A percentile compares a stretch with the other conserved stretches of the same genome.
Evolutionary conservation across 2,888 invertebrate species (phyloP).

Genomic region (Conops quadrifasciatus): DNA sequence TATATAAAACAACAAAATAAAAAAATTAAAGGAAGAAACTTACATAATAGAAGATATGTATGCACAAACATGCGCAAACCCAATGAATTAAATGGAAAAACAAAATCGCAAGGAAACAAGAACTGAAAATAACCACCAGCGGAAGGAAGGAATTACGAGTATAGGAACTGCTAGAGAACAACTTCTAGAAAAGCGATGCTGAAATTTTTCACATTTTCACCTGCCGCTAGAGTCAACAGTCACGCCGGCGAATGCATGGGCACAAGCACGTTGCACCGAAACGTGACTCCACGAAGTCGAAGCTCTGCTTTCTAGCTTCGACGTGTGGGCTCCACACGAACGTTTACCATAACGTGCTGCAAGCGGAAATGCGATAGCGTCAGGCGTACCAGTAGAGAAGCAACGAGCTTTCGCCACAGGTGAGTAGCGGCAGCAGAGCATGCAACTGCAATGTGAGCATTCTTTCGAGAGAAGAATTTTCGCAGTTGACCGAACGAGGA

Average conservation of each 20-base stretch:
- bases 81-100: conserved; percentile 2
- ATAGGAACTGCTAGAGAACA: background rate
- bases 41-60: too few relatives aligned
- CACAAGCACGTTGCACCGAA: conserved; percentile 54
- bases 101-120: conserved; percentile 12
- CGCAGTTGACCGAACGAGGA: background rate
- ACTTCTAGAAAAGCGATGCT: conserved; percentile 6
- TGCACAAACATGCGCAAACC: background rate
- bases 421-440: conserved; percentile 39
- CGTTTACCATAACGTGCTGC: conserved; percentile 48
- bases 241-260: background rate
- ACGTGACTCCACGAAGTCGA: conserved; percentile 49
- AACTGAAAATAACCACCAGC: conserved; percentile 25
- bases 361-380: conserved; percentile 41
- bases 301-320: conserved; percentile 24
- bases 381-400: background rate
- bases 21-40: background rate
- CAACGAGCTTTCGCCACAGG: conserved; percentile 34
- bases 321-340: conserved; percentile 34
- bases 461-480: conserved; percentile 35
- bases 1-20: background rate
- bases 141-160: background rate
- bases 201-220: background rate
- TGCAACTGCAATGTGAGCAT: conserved; percentile 51
- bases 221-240: background rate